phyloP scores from a whole-genome alignment of 2,797 vertebrate species.

The Enteromius paludinosus region DNA sequence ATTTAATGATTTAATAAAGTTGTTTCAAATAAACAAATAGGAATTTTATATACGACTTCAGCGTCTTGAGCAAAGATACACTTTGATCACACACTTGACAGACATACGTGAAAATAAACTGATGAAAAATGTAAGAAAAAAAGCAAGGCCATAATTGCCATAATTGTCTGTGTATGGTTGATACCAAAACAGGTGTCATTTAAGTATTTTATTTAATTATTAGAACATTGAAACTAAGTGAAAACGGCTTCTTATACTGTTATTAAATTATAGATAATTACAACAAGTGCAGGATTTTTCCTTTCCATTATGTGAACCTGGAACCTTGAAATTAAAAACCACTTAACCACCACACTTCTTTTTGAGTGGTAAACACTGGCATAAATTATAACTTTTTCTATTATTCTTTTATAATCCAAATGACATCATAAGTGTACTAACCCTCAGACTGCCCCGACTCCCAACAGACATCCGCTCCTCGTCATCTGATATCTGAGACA shows the following conservation, averaged over 20 bases:
- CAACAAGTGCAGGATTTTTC: background rate
- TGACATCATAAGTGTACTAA: slow-evolving; percentile 72
- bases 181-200: background rate
- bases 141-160: background rate
- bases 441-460: slow-evolving; percentile 91
- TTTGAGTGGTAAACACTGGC: background rate
- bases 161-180: background rate
- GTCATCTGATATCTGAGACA: slow-evolving; percentile 86
- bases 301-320: background rate
- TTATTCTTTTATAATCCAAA: background rate
- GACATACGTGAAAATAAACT: background rate
- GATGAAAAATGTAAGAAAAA: background rate
- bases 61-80: background rate
- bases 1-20: background rate
- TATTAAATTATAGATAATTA: background rate
- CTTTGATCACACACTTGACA: background rate
- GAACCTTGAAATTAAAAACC: background rate
- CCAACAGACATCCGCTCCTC: slow-evolving; percentile 92
- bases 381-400: background rate
- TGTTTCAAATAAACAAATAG: background rate
- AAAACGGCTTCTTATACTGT: background rate
- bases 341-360: slow-evolving; percentile 5
- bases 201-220: background rate
- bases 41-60: background rate
- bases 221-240: background rate